Evolutionary conservation across 2,113 vertebrate genomes (phyloP).

Genomic region (Boleophthalmus pectinirostris): DNA sequence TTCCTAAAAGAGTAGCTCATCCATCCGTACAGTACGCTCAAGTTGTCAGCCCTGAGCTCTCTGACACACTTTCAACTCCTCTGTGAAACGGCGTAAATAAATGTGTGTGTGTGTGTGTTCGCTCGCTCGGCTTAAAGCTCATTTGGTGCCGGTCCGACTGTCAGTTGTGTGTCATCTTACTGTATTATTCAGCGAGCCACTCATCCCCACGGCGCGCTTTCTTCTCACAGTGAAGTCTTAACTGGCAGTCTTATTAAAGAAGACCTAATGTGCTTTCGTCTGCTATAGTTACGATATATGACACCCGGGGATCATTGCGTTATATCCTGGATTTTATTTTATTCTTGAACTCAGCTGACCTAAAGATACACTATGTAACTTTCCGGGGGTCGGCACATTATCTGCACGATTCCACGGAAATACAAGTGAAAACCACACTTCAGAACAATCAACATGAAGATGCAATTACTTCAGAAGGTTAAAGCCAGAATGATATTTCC

Average conservation of each 20-base stretch:
- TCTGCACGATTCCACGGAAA: too few species aligned
- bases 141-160: constrained; percentile 19
- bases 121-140: constrained; percentile 16
- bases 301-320: too few species aligned
- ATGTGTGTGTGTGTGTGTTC: constrained; percentile 5
- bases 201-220: constrained; percentile 40
- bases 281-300: too few species aligned
- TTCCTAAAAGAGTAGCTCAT: neutral
- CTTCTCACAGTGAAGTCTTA: constrained; percentile 50
- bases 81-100: constrained; percentile 20
- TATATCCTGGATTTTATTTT: too few species aligned
- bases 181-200: constrained; percentile 58
- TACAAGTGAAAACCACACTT: too few species aligned
- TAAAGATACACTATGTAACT: too few species aligned
- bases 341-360: too few species aligned
- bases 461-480: too few species aligned
- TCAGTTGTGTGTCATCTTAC: constrained; percentile 27
- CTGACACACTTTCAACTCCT: constrained; percentile 1
- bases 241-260: constrained; percentile 55
- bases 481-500: too few species aligned
- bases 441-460: too few species aligned
- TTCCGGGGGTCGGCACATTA: too few species aligned
- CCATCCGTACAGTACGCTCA: neutral
- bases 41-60: neutral
- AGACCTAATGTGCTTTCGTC: too few species aligned